Percentiles rank a stretch among this genome's conserved stretches.
These are phyloP conservation scores for Saimiri boliviensis DNA, from an alignment of 2,113 vertebrate genomes.

Conservation along the genomic window DNA sequence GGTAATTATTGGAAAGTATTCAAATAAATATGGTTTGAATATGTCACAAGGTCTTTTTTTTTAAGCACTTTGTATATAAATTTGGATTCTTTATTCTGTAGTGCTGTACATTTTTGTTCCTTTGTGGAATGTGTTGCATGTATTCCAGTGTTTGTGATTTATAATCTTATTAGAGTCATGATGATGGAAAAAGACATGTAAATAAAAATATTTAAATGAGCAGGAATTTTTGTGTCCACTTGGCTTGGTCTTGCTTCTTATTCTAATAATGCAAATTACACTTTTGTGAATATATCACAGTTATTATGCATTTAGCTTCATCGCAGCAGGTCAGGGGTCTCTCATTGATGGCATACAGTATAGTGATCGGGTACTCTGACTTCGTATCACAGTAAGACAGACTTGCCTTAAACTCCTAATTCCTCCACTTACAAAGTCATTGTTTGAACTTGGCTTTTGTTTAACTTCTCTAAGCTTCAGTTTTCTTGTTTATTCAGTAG, in stretches of 20 bases:
- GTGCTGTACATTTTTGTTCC: slow-evolving; percentile 75
- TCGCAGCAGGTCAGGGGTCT: slow-evolving; percentile 26
- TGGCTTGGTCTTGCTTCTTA: slow-evolving; percentile 67
- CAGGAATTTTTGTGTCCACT: slow-evolving; percentile 56
- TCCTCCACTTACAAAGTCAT: background rate
- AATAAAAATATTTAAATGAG: slow-evolving; percentile 77
- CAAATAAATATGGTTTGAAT: slow-evolving; percentile 73
- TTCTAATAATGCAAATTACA: slow-evolving; percentile 57
- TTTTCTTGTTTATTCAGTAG: background rate
- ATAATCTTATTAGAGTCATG: slow-evolving; percentile 61
- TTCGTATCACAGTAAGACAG: background rate
- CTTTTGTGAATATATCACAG: slow-evolving; percentile 62
- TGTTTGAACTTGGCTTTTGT: background rate
- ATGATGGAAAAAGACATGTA: slow-evolving; percentile 68
- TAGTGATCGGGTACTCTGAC: background rate
- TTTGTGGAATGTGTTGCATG: slow-evolving; percentile 75
- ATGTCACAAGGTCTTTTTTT: slow-evolving; percentile 72
- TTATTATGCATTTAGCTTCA: background rate
- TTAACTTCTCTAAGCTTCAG: background rate
- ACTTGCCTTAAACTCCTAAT: background rate
- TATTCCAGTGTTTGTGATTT: slow-evolving; percentile 56
- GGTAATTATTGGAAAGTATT: slow-evolving; percentile 83
- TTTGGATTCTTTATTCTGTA: slow-evolving; percentile 71
- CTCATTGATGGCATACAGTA: background rate
- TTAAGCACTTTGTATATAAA: slow-evolving; percentile 71